Evolutionary conservation across 2,888 invertebrate species (phyloP), one percentile per base, ranked within the genome.

Genomic region (Andrena trimmerana): DNA sequence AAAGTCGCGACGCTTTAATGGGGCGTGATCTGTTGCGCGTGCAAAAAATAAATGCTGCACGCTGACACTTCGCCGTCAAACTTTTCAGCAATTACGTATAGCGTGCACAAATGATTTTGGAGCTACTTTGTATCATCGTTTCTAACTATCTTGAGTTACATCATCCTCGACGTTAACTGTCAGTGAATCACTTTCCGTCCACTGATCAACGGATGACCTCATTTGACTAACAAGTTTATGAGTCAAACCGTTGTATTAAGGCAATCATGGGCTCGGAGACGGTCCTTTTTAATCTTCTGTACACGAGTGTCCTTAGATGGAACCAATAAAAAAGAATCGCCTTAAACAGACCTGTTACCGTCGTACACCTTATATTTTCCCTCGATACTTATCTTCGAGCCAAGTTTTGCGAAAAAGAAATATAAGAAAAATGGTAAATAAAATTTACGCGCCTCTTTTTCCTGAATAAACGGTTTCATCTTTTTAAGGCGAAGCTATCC

Each of bases 121-220:
- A 16, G 50, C 29, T 48, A 73, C 71, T 62, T 65, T 70, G 75
- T 80, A 57, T 65, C 74, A 36, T 78, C 70, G 66, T 66, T 42
- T 60, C 78, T 62, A 52, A 71, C 69, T 74, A 72, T 81, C 75
- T 88, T 81, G 74, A 72, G 78, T 88, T 88, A 84, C 86, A 82
- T 88, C 84, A 88, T 70, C 31, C 29, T 42, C 57, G 67, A 72
- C 78, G 78, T 86, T 86, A 84, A 88, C 78, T 88, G 79, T 88
- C 86, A 84, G 81, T 88, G 88, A 88, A 88, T 88, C 86, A 88
- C 88, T 88, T 86, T 88, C 79, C 88, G 84, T 78, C 84, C 79
- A 75, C 78, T 78, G 86, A 88, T 88, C 86, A 81, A 82, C 86
- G 88, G 78, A 85, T 85, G 88, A 81, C 88, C 88, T 88, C 88